Evolutionary conservation across 2,113 vertebrate species (phyloP).

Genomic region (Hystrix brachyura): DNA sequence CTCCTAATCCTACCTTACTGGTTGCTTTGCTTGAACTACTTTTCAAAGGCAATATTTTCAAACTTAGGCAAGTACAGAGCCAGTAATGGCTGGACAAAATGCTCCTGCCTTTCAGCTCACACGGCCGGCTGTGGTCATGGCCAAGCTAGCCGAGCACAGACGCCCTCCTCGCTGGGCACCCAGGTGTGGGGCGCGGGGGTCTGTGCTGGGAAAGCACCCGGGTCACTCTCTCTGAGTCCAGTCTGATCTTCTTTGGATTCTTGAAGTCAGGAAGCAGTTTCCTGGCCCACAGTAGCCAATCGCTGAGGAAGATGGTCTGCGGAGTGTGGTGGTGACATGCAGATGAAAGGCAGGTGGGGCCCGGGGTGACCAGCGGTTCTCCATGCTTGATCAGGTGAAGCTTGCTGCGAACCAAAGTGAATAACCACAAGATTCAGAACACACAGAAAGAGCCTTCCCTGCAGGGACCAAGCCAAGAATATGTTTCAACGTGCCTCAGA

Average conservation of each 20-base stretch:
- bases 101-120: neutral
- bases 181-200: neutral
- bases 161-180: no score
- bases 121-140: neutral
- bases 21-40: slow-evolving; percentile 70
- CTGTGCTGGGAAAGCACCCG: neutral
- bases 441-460: neutral
- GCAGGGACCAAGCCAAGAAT: neutral
- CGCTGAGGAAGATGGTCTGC: neutral
- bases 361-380: neutral
- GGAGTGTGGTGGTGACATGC: neutral
- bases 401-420: slow-evolving; percentile 1
- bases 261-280: neutral
- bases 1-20: slow-evolving; percentile 57
- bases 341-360: neutral
- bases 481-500: neutral
- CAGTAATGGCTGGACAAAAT: neutral
- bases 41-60: slow-evolving; percentile 74
- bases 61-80: slow-evolving; percentile 37
- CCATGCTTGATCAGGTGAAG: neutral
- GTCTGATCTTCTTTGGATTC: neutral
- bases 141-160: neutral
- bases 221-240: neutral
- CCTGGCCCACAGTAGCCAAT: neutral
- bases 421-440: slow-evolving; percentile 5